Conservation (phyloP, 2,888 invertebrate species). For the Abrostola triplasia region DNA sequence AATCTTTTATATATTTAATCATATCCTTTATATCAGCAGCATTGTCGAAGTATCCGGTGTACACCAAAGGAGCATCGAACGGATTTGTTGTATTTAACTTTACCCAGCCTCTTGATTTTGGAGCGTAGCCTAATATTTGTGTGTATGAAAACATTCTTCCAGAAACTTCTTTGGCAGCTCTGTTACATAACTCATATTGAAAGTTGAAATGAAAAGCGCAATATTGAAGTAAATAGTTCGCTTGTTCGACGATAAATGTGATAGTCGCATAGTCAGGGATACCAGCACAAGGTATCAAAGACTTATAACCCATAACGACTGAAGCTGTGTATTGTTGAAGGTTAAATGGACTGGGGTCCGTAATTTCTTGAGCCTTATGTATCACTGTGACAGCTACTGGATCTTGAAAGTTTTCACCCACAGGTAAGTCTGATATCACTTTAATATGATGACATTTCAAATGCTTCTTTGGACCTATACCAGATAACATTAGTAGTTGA, state of each 20-base stretch:
- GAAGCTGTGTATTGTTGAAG: slow-evolving; percentile 8
- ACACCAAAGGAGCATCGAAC: slow-evolving; percentile 54
- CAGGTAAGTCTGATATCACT: slow-evolving; percentile 69
- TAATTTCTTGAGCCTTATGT: background rate
- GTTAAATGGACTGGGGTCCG: slow-evolving; percentile 6
- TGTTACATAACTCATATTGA: slow-evolving; percentile 7
- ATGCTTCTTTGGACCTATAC: slow-evolving; percentile 73
- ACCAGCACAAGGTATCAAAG: slow-evolving; percentile 12
- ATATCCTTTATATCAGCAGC: slow-evolving; percentile 57
- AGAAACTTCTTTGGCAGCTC: background rate
- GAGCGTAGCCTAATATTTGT: slow-evolving; percentile 46
- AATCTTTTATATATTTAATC: slow-evolving; percentile 59
- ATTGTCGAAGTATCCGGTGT: slow-evolving; percentile 50
- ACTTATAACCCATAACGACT: slow-evolving; percentile 9
- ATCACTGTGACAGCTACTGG: slow-evolving; percentile 14
- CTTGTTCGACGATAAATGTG: slow-evolving; percentile 10
- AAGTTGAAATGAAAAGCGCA: slow-evolving; percentile 12
- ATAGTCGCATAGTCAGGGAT: slow-evolving; percentile 17
- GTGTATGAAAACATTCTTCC: slow-evolving; percentile 14
- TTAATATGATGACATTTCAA: slow-evolving; percentile 62
- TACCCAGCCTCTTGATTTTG: slow-evolving; percentile 60
- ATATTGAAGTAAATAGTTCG: slow-evolving; percentile 7
- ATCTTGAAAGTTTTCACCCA: slow-evolving; percentile 67
- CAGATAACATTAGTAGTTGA: slow-evolving; percentile 77
- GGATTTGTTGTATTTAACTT: slow-evolving; percentile 54